These are phyloP conservation scores for Chaenocephalus aceratus DNA, from an alignment of 2,113 vertebrate genomes.

Conservation along the genomic window DNA sequence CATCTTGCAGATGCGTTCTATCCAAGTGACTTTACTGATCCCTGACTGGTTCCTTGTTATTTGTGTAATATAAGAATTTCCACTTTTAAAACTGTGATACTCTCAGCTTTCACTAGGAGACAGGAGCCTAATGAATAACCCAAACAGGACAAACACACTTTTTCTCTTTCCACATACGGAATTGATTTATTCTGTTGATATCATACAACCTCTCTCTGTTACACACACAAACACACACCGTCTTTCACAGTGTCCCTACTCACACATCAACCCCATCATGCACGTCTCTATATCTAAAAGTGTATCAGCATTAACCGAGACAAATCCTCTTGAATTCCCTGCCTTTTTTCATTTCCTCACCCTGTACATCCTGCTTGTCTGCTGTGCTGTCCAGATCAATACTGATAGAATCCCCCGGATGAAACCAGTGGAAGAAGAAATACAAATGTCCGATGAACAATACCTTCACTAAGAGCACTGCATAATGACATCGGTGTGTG, in stretches of 20 bases:
- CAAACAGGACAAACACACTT: constrained; percentile 71
- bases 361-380: constrained; percentile 56
- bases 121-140: constrained; percentile 62
- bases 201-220: constrained; percentile 32
- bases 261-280: constrained; percentile 31
- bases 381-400: constrained; percentile 65
- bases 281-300: constrained; percentile 45
- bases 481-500: constrained; percentile 46
- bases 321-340: constrained; percentile 51
- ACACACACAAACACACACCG: constrained; percentile 38
- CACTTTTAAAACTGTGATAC: constrained; percentile 6
- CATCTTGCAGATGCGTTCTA: no score
- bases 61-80: no score
- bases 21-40: no score
- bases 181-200: constrained; percentile 68
- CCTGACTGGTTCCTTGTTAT: no score
- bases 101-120: constrained; percentile 74
- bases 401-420: constrained; percentile 70
- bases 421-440: constrained; percentile 38
- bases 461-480: constrained; percentile 41
- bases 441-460: constrained; percentile 63
- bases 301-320: constrained; percentile 58
- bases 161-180: constrained; percentile 56
- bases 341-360: constrained; percentile 32
- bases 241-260: constrained; percentile 4